Base-by-base conservation (phyloP, 1,140 invertebrate species). In the Steinernema feltiae region DNA sequence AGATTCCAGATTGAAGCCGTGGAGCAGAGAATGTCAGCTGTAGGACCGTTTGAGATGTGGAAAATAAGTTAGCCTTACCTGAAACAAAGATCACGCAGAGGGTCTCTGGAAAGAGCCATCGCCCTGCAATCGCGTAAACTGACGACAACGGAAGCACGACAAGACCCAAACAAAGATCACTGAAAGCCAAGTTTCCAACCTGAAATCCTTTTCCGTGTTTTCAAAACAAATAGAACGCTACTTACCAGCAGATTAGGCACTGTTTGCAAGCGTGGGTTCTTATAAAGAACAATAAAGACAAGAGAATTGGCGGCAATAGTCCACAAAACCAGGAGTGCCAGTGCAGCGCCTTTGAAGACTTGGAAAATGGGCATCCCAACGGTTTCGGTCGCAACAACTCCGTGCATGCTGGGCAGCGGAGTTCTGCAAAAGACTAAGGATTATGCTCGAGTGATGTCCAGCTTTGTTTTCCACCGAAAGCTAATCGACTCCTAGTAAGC, bases 171-270 rank as follows among this genome's bases (percentile, higher is more conserved):
- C 81, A 83, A n/a, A 85, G 48, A 77, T 85, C 84, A 32, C 83
- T 85, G 63, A 85, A 85, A n/a, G 84, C 84, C 48, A 85, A 76
- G 77, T 85, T 85, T 30, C 84, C 84, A 15, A 85, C 84, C 83
- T 82, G 69, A 71, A 3, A n/a, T n/a, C n/a, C n/a, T n/a, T n/a
- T n/a, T n/a, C n/a, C n/a, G n/a, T n/a, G n/a, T n/a, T n/a, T n/a
- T n/a, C n/a, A n/a, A n/a, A n/a, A n/a, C n/a, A n/a, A n/a, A n/a
- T n/a, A 69, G 15, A 48, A 46, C 41, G 73, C 30, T 24, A 83
- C 79, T 76, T 78, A 86, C 84, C 77, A 85, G 75, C 24, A 85
- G 74, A 75, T 85, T 85, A n/a, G 84, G 84, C 24, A 85, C 84
- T 46, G 84, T 85, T 78, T 85, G 84, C 32, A 85, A 78, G 30